Conservation (phyloP, 2,113 vertebrate species). For the Alligator sinensis region DNA sequence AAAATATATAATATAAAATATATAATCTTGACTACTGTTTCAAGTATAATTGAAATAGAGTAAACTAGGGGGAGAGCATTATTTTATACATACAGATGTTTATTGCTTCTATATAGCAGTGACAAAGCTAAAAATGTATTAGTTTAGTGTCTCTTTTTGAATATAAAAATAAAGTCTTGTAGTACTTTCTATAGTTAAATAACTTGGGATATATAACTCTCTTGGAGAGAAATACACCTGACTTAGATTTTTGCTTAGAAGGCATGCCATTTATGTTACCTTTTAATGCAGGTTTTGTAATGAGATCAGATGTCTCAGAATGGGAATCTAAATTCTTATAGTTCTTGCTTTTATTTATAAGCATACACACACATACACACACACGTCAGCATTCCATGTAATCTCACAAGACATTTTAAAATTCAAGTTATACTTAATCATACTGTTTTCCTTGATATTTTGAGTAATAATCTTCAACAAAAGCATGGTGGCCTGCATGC, state of each 20-base stretch:
- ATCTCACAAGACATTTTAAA: background rate
- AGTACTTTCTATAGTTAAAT: background rate
- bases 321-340: background rate
- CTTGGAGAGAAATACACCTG: too few species aligned
- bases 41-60: background rate
- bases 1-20: too few species aligned
- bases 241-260: background rate
- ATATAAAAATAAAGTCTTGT: background rate
- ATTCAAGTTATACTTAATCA: background rate
- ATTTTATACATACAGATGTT: background rate
- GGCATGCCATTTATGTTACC: background rate
- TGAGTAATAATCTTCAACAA: background rate
- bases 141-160: background rate
- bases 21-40: background rate
- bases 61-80: background rate
- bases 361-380: too few species aligned
- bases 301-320: background rate
- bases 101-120: background rate
- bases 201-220: background rate
- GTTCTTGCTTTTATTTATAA: too few species aligned
- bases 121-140: background rate
- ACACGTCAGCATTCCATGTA: background rate
- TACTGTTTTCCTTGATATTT: background rate
- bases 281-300: background rate
- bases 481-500: too few species aligned